Evolutionary conservation across 2,797 vertebrate species (phyloP).

Genomic region (Antrozous pallidus): DNA sequence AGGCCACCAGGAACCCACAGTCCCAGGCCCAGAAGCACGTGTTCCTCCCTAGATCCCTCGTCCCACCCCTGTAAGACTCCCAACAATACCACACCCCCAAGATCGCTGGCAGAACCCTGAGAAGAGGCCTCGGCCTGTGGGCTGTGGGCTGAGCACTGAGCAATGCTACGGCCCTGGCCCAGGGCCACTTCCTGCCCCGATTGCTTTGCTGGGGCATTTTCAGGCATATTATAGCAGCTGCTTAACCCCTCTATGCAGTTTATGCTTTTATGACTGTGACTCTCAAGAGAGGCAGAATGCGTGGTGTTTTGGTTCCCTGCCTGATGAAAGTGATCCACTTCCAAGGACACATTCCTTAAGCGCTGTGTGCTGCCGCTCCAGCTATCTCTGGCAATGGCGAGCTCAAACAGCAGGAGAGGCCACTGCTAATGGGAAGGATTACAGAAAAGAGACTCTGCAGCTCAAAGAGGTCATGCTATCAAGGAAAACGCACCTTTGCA

Average conservation of each 20-base stretch:
- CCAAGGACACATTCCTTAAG: slow-evolving; percentile 37
- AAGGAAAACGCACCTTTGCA: not conserved
- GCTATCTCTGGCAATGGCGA: not conserved
- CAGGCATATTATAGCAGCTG: not conserved
- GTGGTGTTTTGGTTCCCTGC: slow-evolving; percentile 24
- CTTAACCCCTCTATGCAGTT: not conserved
- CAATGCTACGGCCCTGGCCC: rapidly evolving
- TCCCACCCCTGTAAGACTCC: not conserved
- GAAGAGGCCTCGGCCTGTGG: not conserved
- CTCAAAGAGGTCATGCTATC: not conserved
- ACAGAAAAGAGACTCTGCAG: not conserved
- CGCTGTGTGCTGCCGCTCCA: not conserved
- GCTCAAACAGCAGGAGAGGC: not conserved
- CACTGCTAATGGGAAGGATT: not conserved
- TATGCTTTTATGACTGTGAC: not conserved
- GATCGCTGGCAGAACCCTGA: not conserved
- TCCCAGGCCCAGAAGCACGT: not conserved
- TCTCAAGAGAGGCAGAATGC: not conserved
- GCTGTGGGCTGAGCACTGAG: not conserved
- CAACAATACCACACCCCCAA: not conserved
- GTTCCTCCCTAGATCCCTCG: not conserved
- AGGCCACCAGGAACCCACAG: not conserved
- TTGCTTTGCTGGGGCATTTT: not conserved
- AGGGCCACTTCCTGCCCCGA: not conserved
- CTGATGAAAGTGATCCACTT: slow-evolving; percentile 27